A percentile compares a stretch with the other conserved stretches of the same genome.
Evolutionary conservation across 1,140 invertebrate genomes (phyloP).

Genomic region (Drosophila azteca): DNA sequence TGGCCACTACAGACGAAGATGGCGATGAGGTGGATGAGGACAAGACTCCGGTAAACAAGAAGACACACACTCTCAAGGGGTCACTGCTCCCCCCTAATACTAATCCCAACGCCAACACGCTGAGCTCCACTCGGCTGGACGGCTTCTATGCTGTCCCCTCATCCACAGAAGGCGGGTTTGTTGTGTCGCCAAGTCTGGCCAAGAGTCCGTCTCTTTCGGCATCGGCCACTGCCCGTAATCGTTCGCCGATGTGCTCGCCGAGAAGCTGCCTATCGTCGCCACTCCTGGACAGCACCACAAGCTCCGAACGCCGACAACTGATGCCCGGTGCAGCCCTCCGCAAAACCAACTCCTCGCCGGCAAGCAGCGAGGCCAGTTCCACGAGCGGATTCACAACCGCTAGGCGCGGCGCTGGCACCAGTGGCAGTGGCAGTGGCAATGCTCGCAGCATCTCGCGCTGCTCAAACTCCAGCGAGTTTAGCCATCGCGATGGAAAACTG

Average conservation of each 20-base stretch:
- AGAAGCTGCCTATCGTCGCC: constrained; percentile 73
- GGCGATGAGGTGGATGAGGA: constrained; percentile 47
- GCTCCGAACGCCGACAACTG: constrained; percentile 50
- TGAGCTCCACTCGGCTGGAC: constrained; percentile 68
- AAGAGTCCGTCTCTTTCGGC: constrained; percentile 10
- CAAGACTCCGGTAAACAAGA: constrained; percentile 65
- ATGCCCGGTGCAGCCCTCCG: constrained; percentile 15
- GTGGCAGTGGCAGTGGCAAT: background rate
- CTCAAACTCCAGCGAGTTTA: constrained; percentile 83
- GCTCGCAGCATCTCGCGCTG: constrained; percentile 69
- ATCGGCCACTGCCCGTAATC: constrained; percentile 1
- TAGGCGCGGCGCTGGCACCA: constrained; percentile 13
- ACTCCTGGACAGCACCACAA: constrained; percentile 63
- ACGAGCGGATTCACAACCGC: constrained; percentile 43
- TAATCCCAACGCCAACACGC: constrained; percentile 27
- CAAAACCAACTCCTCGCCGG: constrained; percentile 67
- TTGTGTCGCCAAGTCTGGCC: constrained; percentile 60
- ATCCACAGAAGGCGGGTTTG: constrained; percentile 64
- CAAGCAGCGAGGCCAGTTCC: constrained; percentile 59
- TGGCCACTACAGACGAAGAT: constrained; percentile 62
- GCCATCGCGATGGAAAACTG: constrained; percentile 75
- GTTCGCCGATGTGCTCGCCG: constrained; percentile 68
- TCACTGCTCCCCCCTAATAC: constrained; percentile 4
- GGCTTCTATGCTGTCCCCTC: constrained; percentile 58
- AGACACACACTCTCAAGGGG: constrained; percentile 21